Evolutionary conservation across 2,797 vertebrate genomes (phyloP), one percentile per base, ranked within the genome.

Genomic region (Spatula versicolor): DNA sequence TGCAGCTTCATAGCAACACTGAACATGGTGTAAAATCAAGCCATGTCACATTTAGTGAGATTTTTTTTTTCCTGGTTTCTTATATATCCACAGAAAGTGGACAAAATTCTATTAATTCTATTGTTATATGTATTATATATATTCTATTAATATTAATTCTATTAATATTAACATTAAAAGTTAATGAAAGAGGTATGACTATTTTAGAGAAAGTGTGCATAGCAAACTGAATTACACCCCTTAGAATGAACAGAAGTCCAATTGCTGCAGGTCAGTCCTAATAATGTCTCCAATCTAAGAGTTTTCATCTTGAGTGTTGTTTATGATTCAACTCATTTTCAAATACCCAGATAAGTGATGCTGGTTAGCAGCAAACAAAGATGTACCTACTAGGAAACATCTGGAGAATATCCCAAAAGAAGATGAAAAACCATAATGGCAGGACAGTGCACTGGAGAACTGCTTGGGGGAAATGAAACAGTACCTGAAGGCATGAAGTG

Each of bases 1-100:
- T 96, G 92, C 58, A 67, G 85, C 79, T 91, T 91, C 68, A 71
- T 62, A 93, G 82, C 92, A 96, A 93, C 85, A 82, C 71, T 72
- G 92, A 88, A 82, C 50, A 37, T 5, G 60, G 13, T 30, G 20
- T 58, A 62, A 95, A 95, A 88, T 68, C 94, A 97, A 96, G 93
- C 62, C 41, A 86, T 5, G 9, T 79, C 33, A 58, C 64, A 79
- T 93, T 92, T 79, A 86, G 71, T 55, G 72, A 67, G 12, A 71
- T 83, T 83, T 84, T 93, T 50, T 21, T 48, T 50, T 11, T 10
- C 71, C 41, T 60, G 11, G 35, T 87, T 94, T 82, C 72, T 82
- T 92, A 91, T 23, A 84, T 67, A 62, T 84, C 45, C 5, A 37
- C 71, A 23, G 30, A 81, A 91, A 95, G 25, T 46, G 48, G 21